Evolutionary conservation across 1,140 invertebrate genomes (phyloP), one percentile per base, ranked within the genome.

Genomic region (Cydia amplana): DNA sequence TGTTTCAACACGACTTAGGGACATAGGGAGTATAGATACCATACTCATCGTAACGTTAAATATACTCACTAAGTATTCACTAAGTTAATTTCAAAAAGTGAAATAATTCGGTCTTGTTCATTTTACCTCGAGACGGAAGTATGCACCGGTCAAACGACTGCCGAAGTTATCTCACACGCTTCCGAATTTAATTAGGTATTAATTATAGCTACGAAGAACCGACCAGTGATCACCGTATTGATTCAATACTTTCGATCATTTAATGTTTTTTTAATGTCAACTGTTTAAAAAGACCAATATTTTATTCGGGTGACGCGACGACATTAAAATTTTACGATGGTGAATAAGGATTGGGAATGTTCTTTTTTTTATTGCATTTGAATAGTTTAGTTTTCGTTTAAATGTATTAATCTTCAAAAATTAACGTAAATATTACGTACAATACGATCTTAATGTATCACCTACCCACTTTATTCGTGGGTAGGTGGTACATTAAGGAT

Each of bases 121-220:
- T 73, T 70, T 60, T n/a, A 28, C 2, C 7, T 64, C 43, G 75
- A 75, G 77, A 18, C 76, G 79, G 79, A 75, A 78, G 79, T 72
- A n/a, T 46, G 14, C 75, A 67, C 74, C 75, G 67, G 83, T 83
- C 81, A 67, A 74, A 79, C 77, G 75, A 78, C 74, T 79, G 72
- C 65, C 78, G 60, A 77, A 86, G 79, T 82, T 81, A 85, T 84
- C 83, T 84, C 82, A 83, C 80, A 7, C 0, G 55, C 55, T 60
- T 60, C 55, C 55, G 55, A 18, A 23, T 60, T 60, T 60, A 51
- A 51, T 51, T 18, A 18, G 49, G n/a, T 60, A 23, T 23, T 55
- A 18, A 18, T 55, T 60, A 60, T 60, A n/a, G 20, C 10, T 60
- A 23, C 55, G 55, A 7, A 60, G 20, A 60, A 51, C 49, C 6